These are phyloP conservation scores for Nasonia vitripennis DNA, from an alignment of 1,140 invertebrate species.

Conservation along the genomic window DNA sequence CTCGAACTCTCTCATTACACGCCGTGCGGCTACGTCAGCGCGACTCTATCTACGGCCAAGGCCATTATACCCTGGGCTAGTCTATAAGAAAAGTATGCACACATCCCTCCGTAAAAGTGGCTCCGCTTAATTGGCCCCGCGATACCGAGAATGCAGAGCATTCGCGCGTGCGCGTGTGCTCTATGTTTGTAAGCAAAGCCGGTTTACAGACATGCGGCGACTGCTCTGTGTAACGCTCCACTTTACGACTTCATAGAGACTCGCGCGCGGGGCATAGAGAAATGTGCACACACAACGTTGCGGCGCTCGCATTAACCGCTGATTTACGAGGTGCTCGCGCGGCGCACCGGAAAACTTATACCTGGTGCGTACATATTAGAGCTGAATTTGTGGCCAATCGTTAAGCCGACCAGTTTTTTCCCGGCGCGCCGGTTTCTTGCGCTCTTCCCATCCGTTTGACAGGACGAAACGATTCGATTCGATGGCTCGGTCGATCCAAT, in stretches of 20 bases:
- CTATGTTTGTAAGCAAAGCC: no score
- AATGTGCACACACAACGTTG: no score
- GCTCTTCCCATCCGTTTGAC: no score
- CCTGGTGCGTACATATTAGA: not conserved
- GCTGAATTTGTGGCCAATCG: no score
- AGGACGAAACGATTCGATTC: no score
- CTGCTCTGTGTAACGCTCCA: not conserved
- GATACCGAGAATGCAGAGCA: no score
- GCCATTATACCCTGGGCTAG: not conserved
- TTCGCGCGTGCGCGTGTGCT: no score
- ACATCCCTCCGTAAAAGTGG: not conserved
- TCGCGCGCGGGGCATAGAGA: no score
- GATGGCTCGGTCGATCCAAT: no score
- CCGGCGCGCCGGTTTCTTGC: no score
- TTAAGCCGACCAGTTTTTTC: no score
- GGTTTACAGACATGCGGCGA: no score
- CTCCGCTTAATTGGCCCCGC: constrained; percentile 5
- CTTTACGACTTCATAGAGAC: not conserved
- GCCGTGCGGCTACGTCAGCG: not conserved
- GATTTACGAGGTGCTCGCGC: not conserved
- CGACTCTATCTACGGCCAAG: constrained; percentile 1
- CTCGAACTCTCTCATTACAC: constrained; percentile 2
- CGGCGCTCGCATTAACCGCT: not conserved
- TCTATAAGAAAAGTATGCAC: not conserved
- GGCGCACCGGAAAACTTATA: not conserved